Percentiles rank a stretch among this genome's conserved stretches.
These are phyloP conservation scores for Neoseiulus cucumeris DNA, from an alignment of 1,140 invertebrate species.

Conservation along the genomic window DNA sequence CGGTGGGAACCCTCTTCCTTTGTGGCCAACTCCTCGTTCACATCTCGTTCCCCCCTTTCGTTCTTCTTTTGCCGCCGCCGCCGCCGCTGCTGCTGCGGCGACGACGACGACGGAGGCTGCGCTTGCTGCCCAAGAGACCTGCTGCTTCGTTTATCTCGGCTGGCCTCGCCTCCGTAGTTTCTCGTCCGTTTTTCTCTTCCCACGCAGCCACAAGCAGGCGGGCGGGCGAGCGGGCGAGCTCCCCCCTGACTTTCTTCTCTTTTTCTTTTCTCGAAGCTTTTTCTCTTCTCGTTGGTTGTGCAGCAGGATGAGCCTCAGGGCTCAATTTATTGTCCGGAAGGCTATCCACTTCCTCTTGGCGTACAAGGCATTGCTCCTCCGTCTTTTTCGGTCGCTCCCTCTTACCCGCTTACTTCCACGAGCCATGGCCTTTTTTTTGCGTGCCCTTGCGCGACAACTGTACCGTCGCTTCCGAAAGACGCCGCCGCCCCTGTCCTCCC, in stretches of 20 bases:
- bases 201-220: not conserved
- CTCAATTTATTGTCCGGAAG: slow-evolving; percentile 10
- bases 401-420: no score
- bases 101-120: no score
- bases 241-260: not conserved
- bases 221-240: no score
- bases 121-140: not conserved
- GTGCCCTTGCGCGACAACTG: no score
- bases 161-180: not conserved
- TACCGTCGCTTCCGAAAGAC: no score
- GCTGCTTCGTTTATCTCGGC: not conserved
- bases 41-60: no score
- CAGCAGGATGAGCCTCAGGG: not conserved
- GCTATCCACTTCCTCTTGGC: slow-evolving; percentile 3
- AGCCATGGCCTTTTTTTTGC: no score
- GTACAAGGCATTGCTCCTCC: not conserved
- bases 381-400: no score
- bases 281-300: not conserved
- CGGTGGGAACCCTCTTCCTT: not conserved
- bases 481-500: no score
- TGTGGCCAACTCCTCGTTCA: not conserved
- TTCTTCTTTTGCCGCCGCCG: no score
- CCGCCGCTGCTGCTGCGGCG: no score
- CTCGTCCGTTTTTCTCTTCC: not conserved
- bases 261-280: not conserved